These are phyloP conservation scores for Meda fulgida DNA, from an alignment of 2,797 vertebrate species.

Conservation along the genomic window DNA sequence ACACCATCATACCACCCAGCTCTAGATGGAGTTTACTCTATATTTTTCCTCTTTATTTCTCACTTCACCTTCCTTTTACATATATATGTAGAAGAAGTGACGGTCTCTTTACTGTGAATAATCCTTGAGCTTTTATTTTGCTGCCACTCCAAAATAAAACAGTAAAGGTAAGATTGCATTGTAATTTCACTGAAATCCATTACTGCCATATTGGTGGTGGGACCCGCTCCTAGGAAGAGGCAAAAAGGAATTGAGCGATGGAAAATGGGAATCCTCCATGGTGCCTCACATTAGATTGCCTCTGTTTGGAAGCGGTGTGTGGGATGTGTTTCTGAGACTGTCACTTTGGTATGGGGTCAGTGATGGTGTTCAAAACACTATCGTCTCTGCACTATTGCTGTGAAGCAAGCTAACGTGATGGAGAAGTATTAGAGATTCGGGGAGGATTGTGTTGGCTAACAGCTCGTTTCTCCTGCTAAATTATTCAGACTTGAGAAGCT, in stretches of 20 bases:
- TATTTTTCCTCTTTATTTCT: neutral
- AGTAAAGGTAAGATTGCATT: slow-evolving; percentile 63
- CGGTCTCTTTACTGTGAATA: slow-evolving; percentile 63
- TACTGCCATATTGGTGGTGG: slow-evolving; percentile 54
- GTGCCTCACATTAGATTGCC: slow-evolving; percentile 37
- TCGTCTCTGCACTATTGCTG: neutral
- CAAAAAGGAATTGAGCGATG: slow-evolving; percentile 19
- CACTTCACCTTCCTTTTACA: neutral
- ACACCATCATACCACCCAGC: neutral
- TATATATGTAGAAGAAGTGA: slow-evolving; percentile 50
- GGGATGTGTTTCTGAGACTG: neutral
- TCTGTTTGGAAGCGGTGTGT: slow-evolving; percentile 6
- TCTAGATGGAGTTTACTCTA: neutral
- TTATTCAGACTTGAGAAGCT: slow-evolving; percentile 74
- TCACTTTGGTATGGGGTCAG: slow-evolving; percentile 15
- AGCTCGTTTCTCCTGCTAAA: slow-evolving; percentile 76
- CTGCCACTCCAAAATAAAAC: slow-evolving; percentile 63
- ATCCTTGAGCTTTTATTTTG: slow-evolving; percentile 65
- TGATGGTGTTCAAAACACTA: slow-evolving; percentile 36
- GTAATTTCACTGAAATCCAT: slow-evolving; percentile 64
- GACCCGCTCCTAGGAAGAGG: slow-evolving; percentile 44
- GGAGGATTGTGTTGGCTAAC: slow-evolving; percentile 71
- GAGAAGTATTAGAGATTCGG: slow-evolving; percentile 68
- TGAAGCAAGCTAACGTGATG: slow-evolving; percentile 59
- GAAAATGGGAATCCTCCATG: slow-evolving; percentile 33